These are phyloP conservation scores for Nomada flava DNA, from an alignment of 2,888 invertebrate genomes.

Conservation along the genomic window DNA sequence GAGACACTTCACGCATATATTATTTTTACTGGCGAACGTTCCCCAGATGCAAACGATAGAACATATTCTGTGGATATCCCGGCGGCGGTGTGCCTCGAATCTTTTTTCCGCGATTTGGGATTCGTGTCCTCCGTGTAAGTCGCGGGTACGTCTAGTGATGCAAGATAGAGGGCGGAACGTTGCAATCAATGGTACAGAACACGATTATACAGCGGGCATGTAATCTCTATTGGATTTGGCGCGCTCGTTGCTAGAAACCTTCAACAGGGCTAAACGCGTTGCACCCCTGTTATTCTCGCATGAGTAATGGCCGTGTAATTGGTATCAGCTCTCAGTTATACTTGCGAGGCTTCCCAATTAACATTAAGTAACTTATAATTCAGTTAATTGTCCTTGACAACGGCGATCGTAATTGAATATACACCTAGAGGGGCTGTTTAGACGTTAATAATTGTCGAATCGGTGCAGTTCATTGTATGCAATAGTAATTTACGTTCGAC, in stretches of 20 bases:
- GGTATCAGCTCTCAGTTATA: conserved; percentile 58
- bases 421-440: conserved; percentile 6
- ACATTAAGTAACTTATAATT: conserved; percentile 60
- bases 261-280: conserved; percentile 34
- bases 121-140: neutral
- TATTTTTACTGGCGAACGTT: neutral
- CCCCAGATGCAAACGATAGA: neutral
- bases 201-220: neutral
- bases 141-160: neutral
- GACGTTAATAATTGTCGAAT: neutral
- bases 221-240: conserved; percentile 26
- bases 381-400: conserved; percentile 61
- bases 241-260: conserved; percentile 42
- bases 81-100: neutral
- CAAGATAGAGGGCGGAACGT: neutral
- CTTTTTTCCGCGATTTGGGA: neutral
- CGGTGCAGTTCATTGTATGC: neutral
- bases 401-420: conserved; percentile 37
- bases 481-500: neutral
- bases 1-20: neutral
- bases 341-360: conserved; percentile 58
- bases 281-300: conserved; percentile 31
- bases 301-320: conserved; percentile 60
- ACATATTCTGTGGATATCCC: neutral
- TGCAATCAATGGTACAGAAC: neutral